Conservation (phyloP, 30 jellyfish, hydroid and myxozoan species). For the Phacellophora camtschatica region DNA sequence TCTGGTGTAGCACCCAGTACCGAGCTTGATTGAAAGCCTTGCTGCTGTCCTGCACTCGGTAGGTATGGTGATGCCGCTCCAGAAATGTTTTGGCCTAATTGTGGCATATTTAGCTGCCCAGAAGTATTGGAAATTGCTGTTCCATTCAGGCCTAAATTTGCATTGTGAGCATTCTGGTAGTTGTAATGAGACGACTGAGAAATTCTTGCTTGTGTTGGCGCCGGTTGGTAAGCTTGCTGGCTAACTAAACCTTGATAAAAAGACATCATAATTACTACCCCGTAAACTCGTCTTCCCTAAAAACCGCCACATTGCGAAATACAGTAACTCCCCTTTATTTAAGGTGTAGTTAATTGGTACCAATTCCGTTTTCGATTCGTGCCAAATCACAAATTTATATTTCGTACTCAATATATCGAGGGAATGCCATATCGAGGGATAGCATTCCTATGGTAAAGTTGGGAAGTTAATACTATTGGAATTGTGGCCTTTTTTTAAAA, state of each 20-base stretch:
- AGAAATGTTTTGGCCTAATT: neutral
- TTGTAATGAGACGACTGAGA: neutral
- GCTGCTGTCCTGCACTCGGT: slow-evolving; percentile 4
- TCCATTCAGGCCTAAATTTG: neutral
- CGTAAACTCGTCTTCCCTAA: too few relatives aligned
- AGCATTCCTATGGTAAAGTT: too few relatives aligned
- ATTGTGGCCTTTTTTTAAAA: too few relatives aligned
- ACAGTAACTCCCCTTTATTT: too few relatives aligned
- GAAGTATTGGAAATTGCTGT: neutral
- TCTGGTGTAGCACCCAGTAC: slow-evolving; percentile 1
- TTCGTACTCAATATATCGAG: too few relatives aligned
- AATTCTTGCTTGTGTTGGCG: slow-evolving; percentile 19
- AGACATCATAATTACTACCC: neutral
- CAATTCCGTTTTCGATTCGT: too few relatives aligned
- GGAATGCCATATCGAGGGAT: too few relatives aligned
- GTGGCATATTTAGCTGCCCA: neutral
- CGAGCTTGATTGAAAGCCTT: slow-evolving; percentile 15
- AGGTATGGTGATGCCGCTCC: neutral
- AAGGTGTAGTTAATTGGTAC: too few relatives aligned
- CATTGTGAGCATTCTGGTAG: neutral
- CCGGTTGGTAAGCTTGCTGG: neutral
- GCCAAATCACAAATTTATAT: too few relatives aligned
- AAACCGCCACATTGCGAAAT: too few relatives aligned
- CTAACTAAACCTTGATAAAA: neutral
- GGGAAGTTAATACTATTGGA: too few relatives aligned